Evolutionary conservation across 2,888 invertebrate species (phyloP).

Genomic region (Macroteleia sp.): DNA sequence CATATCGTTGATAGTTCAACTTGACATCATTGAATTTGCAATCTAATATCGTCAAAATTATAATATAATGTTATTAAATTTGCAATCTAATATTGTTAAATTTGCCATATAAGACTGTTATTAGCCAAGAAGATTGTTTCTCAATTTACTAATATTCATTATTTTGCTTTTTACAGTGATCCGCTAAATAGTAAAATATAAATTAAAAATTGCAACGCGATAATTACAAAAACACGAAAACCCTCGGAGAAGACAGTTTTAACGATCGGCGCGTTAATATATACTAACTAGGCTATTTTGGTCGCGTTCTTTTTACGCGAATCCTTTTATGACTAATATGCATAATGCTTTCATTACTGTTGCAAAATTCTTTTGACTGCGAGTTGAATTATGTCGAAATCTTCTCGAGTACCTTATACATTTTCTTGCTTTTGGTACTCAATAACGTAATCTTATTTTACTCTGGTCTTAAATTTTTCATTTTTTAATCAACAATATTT

Average conservation of each 20-base stretch:
- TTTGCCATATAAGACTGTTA: no score
- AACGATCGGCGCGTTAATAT: constrained; percentile 34
- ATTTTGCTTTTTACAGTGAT: no score
- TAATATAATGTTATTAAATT: no score
- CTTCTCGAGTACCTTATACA: not conserved
- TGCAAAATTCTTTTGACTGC: constrained; percentile 42
- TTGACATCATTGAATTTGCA: no score
- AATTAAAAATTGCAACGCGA: constrained; percentile 8
- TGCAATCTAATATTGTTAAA: no score
- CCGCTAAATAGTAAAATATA: constrained; percentile 9
- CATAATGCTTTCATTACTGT: constrained; percentile 38
- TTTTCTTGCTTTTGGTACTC: constrained; percentile 8
- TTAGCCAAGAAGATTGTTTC: no score
- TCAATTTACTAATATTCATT: no score
- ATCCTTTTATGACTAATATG: constrained; percentile 42
- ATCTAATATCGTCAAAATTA: no score
- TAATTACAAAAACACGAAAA: constrained; percentile 29
- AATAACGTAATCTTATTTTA: constrained; percentile 8
- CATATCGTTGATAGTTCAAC: no score
- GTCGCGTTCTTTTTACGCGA: constrained; percentile 35
- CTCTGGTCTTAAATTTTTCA: not conserved
- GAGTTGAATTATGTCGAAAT: constrained; percentile 22
- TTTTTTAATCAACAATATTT: constrained; percentile 1
- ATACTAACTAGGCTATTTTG: constrained; percentile 42
- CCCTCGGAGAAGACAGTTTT: constrained; percentile 16